phyloP scores from a whole-genome alignment of 1,140 invertebrate species.

The Drosophila willistoni region DNA sequence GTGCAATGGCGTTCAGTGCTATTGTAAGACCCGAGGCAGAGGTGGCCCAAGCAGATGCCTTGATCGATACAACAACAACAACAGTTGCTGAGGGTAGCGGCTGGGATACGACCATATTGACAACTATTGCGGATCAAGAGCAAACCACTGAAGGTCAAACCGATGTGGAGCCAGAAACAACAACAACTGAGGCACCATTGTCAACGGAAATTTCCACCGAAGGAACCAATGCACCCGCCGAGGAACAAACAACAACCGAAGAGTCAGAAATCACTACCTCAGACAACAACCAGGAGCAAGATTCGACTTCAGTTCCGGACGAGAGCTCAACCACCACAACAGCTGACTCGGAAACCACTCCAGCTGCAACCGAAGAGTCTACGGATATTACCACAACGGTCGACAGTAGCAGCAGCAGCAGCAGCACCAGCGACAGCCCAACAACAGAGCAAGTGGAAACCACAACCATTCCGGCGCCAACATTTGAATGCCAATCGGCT shows the following conservation, averaged over 20 bases:
- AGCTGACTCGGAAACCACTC: neutral
- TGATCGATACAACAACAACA: conserved; percentile 53
- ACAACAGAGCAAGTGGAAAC: too few relatives aligned
- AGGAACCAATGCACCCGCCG: conserved; percentile 19
- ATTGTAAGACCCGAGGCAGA: conserved; percentile 35
- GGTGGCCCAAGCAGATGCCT: conserved; percentile 36
- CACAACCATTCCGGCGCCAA: conserved; percentile 35
- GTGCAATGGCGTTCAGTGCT: conserved; percentile 53
- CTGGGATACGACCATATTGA: conserved; percentile 35
- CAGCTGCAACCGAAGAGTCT: neutral
- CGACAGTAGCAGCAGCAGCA: neutral
- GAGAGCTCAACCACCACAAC: neutral
- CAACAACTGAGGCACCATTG: conserved; percentile 10
- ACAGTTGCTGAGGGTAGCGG: conserved; percentile 57
- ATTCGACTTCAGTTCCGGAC: neutral
- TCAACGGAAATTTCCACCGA: neutral
- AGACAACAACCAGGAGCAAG: neutral
- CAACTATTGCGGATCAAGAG: neutral
- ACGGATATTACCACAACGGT: neutral
- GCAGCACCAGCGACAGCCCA: conserved; percentile 31
- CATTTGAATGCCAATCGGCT: conserved; percentile 46
- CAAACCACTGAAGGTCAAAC: conserved; percentile 26
- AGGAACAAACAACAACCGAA: conserved; percentile 21
- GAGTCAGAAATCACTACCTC: conserved; percentile 21
- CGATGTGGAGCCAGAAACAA: conserved; percentile 17